Evolutionary conservation across 1,140 invertebrate species (phyloP).

Genomic region (Heterodera schachtii): DNA sequence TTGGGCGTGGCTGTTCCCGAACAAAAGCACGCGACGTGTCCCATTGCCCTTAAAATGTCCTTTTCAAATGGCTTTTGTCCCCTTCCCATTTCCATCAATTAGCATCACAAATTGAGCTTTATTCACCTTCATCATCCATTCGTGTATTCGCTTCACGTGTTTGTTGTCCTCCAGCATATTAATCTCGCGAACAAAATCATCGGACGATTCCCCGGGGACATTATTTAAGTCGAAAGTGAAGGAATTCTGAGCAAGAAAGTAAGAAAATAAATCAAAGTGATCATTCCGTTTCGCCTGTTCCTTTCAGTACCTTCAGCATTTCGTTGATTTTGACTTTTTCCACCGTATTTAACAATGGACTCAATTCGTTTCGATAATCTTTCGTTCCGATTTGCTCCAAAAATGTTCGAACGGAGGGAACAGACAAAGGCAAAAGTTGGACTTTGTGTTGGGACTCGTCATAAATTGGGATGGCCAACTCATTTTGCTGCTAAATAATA

Average conservation of each 20-base stretch:
- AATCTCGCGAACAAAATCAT: neutral
- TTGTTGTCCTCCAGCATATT: neutral
- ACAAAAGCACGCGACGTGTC: neutral
- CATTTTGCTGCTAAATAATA: neutral
- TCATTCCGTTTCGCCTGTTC: too few relatives aligned
- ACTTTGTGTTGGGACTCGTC: neutral
- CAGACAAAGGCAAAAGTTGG: neutral
- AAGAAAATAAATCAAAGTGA: neutral
- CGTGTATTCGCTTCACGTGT: neutral
- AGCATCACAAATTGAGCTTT: too few relatives aligned
- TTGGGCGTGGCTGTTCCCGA: constrained; percentile 11
- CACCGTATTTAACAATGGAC: neutral
- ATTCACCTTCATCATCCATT: constrained; percentile 3
- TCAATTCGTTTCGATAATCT: neutral
- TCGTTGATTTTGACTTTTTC: constrained; percentile 14
- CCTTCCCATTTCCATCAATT: neutral
- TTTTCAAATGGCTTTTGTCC: neutral
- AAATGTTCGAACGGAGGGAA: neutral
- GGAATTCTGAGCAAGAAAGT: neutral
- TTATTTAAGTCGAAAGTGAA: neutral
- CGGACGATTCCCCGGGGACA: neutral
- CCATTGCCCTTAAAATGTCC: neutral
- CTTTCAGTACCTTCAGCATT: neutral
- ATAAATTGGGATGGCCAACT: neutral
- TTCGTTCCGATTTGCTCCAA: neutral